phyloP scores from a whole-genome alignment of 30 jellyfish, hydroid and myxozoan genomes.

The Pelagia noctiluca region DNA sequence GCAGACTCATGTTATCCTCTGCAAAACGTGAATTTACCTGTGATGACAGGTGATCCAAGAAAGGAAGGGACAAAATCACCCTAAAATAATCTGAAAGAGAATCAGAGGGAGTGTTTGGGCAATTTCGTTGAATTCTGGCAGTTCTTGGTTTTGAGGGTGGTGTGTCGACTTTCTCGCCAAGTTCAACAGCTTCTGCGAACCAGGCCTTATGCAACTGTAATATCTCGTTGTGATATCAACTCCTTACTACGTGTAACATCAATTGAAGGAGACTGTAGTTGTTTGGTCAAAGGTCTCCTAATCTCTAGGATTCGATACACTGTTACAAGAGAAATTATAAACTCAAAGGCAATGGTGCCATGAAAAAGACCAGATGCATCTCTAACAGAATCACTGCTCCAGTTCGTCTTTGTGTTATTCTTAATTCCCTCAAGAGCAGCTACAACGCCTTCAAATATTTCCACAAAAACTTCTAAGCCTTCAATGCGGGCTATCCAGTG shows the following conservation, averaged over 20 bases:
- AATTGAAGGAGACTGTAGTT: slow-evolving; percentile 9
- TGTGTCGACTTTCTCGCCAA: background rate
- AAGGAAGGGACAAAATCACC: background rate
- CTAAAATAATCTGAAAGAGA: background rate
- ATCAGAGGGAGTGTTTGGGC: slow-evolving; percentile 12
- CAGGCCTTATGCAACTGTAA: background rate
- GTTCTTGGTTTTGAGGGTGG: slow-evolving; percentile 3
- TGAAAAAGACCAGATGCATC: slow-evolving; percentile 10
- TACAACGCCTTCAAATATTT: slow-evolving; percentile 46
- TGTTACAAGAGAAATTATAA: slow-evolving; percentile 5
- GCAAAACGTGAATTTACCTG: background rate
- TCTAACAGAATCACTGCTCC: slow-evolving; percentile 16
- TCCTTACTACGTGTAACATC: background rate
- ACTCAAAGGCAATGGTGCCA: slow-evolving; percentile 9
- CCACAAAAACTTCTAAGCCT: slow-evolving; percentile 52
- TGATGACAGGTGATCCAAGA: background rate
- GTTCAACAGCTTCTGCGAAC: background rate
- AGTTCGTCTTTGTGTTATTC: slow-evolving; percentile 14
- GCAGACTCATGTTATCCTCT: background rate
- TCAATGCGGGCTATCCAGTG: slow-evolving; percentile 74
- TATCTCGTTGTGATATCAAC: background rate
- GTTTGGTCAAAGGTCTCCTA: slow-evolving; percentile 33
- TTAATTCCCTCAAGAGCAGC: slow-evolving; percentile 32
- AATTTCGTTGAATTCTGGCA: background rate
- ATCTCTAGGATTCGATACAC: background rate